Conservation (phyloP, 2,888 invertebrate species). For the Hyposoter didymator region DNA sequence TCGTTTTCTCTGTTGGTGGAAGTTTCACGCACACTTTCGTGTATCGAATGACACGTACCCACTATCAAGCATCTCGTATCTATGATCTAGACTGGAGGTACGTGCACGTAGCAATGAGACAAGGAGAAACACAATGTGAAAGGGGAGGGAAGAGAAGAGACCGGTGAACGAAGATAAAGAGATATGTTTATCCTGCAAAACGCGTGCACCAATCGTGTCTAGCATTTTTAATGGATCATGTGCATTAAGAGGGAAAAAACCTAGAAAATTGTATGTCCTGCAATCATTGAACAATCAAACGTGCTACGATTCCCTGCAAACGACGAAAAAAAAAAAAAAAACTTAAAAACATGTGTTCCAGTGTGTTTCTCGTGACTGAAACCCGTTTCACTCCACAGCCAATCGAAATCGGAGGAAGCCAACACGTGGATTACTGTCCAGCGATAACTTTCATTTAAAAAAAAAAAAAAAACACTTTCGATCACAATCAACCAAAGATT, state of each 20-base stretch:
- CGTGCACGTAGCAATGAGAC: constrained; percentile 49
- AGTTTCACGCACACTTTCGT: constrained; percentile 25
- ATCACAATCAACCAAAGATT: not conserved
- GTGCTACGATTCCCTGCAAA: constrained; percentile 14
- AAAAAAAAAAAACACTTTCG: not conserved
- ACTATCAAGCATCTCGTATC: constrained; percentile 62
- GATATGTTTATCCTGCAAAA: constrained; percentile 49
- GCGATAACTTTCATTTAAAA: not conserved
- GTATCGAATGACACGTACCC: constrained; percentile 34
- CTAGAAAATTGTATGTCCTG: constrained; percentile 7
- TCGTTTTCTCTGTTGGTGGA: not conserved
- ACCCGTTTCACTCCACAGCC: not conserved
- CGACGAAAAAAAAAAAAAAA: not conserved
- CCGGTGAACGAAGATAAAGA: constrained; percentile 6
- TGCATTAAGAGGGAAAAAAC: constrained; percentile 25
- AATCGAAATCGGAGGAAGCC: not conserved
- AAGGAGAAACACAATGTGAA: constrained; percentile 30
- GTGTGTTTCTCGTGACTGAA: not conserved
- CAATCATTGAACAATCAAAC: constrained; percentile 15
- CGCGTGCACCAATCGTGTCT: constrained; percentile 32
- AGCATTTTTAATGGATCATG: constrained; percentile 48
- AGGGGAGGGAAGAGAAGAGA: constrained; percentile 32
- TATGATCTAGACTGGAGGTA: constrained; percentile 56
- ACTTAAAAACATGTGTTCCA: not conserved
- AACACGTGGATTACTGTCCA: not conserved